Conservation (phyloP, 1,140 invertebrate species). For the Asbolus verrucosus region DNA sequence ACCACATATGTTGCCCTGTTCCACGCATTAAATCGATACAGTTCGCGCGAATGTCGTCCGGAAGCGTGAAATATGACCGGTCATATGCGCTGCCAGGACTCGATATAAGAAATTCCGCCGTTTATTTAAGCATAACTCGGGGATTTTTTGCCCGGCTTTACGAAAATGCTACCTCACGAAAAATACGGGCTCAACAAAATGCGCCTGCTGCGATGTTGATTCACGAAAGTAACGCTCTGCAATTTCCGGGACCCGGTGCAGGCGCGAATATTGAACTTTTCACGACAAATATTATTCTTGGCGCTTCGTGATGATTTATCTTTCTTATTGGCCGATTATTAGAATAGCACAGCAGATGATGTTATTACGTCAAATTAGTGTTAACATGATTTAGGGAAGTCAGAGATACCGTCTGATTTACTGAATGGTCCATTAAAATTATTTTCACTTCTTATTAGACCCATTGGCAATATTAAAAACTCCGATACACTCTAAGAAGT, state of each 20-base stretch:
- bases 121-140: neutral
- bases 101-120: neutral
- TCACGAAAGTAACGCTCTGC: conserved; percentile 16
- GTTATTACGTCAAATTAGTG: too few species aligned
- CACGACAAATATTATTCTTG: conserved; percentile 35
- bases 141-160: neutral
- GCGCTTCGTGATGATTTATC: conserved; percentile 17
- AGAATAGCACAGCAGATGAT: conserved; percentile 3
- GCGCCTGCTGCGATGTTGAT: conserved; percentile 12
- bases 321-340: conserved; percentile 16
- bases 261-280: conserved; percentile 30
- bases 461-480: too few species aligned
- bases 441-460: too few species aligned
- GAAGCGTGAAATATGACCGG: conserved; percentile 47
- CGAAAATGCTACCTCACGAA: neutral
- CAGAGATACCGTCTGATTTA: too few species aligned
- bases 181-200: neutral
- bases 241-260: conserved; percentile 34
- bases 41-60: conserved; percentile 38
- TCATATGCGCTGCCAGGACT: conserved; percentile 24
- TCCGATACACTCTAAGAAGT: too few species aligned
- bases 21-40: conserved; percentile 41
- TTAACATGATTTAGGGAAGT: too few species aligned
- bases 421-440: too few species aligned
- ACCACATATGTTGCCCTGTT: conserved; percentile 51